Evolutionary conservation across 2,797 vertebrate genomes (phyloP).

Genomic region (Bradypus variegatus): DNA sequence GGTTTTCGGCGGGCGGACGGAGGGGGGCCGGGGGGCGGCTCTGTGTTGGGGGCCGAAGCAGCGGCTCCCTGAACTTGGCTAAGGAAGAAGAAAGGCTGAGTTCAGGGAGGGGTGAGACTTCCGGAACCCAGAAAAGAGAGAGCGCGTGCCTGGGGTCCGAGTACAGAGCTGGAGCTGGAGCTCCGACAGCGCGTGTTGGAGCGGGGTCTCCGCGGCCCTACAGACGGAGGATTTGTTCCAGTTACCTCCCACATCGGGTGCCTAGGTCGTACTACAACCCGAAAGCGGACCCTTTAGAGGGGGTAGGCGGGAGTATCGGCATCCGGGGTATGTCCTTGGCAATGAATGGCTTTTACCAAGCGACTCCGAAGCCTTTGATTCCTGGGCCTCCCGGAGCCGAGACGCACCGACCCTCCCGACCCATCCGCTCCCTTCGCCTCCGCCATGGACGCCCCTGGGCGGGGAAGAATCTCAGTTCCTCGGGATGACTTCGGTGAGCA

Average conservation of each 20-base stretch:
- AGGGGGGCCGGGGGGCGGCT: not conserved
- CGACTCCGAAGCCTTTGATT: not conserved
- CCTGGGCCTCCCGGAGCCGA: not conserved
- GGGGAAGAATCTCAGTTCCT: not conserved
- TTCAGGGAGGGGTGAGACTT: not conserved
- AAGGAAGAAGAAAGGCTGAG: not conserved
- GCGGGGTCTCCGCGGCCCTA: not conserved
- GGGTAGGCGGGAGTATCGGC: no score
- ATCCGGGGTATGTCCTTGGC: not conserved
- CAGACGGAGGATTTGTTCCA: rapidly evolving
- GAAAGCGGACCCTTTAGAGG: not conserved
- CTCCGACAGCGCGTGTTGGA: not conserved
- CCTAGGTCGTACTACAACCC: not conserved
- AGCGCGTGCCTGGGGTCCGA: not conserved
- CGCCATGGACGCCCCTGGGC: not conserved
- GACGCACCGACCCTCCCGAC: not conserved
- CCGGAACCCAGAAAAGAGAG: not conserved
- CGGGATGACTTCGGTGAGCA: not conserved
- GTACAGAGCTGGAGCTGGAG: not conserved
- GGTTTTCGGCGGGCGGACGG: no score
- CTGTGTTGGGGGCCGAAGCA: not conserved
- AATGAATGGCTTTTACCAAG: not conserved
- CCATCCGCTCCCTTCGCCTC: not conserved
- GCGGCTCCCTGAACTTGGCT: no score
- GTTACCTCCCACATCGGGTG: not conserved